A percentile compares a stretch with the other conserved stretches of the same genome.
phyloP scores from a whole-genome alignment of 2,797 vertebrate genomes.

The Helostoma temminkii region DNA sequence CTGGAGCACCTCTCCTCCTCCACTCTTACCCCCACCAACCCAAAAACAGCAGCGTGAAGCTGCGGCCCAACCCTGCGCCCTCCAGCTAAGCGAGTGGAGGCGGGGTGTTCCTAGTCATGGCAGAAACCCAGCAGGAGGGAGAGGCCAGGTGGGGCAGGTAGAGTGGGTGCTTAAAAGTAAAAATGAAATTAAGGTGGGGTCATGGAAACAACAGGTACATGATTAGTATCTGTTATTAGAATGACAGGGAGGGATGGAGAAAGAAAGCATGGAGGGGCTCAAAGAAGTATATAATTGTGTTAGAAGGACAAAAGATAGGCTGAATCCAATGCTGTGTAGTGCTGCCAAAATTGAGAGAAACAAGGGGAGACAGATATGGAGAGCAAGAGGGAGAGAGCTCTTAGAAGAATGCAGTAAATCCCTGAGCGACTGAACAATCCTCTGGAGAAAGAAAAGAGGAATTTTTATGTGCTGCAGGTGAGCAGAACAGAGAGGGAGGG shows the following conservation, averaged over 20 bases:
- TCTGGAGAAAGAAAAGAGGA: slow-evolving; percentile 88
- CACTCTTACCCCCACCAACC: slow-evolving; percentile 51
- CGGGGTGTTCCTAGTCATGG: slow-evolving; percentile 78
- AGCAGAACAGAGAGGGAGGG: slow-evolving; percentile 78
- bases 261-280: slow-evolving; percentile 57
- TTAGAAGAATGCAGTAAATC: slow-evolving; percentile 87
- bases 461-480: slow-evolving; percentile 92
- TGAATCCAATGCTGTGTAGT: slow-evolving; percentile 65
- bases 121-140: slow-evolving; percentile 75
- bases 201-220: slow-evolving; percentile 59
- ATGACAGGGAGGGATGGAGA: slow-evolving; percentile 58
- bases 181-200: slow-evolving; percentile 66
- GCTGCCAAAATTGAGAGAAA: slow-evolving; percentile 71
- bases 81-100: slow-evolving; percentile 78
- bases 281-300: slow-evolving; percentile 73
- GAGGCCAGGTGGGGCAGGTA: slow-evolving; percentile 80
- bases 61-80: slow-evolving; percentile 84
- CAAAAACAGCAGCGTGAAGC: slow-evolving; percentile 65
- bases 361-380: slow-evolving; percentile 68
- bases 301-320: slow-evolving; percentile 74
- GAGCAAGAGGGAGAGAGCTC: slow-evolving; percentile 70
- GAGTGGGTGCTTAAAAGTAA: slow-evolving; percentile 44
- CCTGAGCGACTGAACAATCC: slow-evolving; percentile 82
- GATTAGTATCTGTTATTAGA: slow-evolving; percentile 61
- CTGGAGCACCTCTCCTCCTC: slow-evolving; percentile 47